Percentiles rank a stretch among this genome's conserved stretches.
These are phyloP conservation scores for Acanthurus lineatus DNA, from an alignment of 2,797 vertebrate species.

Conservation along the genomic window DNA sequence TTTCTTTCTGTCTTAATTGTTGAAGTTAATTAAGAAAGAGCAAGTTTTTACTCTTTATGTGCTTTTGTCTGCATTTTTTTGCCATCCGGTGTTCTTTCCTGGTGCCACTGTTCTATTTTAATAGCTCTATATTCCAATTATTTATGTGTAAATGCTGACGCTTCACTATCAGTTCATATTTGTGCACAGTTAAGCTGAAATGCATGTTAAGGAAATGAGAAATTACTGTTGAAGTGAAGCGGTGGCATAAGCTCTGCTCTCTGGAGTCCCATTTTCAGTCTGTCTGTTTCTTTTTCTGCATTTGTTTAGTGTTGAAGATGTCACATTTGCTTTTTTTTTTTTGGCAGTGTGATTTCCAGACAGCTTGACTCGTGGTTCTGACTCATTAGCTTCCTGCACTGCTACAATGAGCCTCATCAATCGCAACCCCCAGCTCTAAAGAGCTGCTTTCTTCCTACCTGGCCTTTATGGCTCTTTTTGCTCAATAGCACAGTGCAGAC, in stretches of 20 bases:
- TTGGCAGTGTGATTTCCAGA: slow-evolving; percentile 72
- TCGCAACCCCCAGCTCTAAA: slow-evolving; percentile 63
- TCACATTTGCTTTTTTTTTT: slow-evolving; percentile 48
- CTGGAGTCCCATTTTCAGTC: slow-evolving; percentile 42
- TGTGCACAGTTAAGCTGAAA: slow-evolving; percentile 23
- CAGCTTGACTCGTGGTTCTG: slow-evolving; percentile 87
- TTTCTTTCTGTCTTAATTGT: slow-evolving; percentile 3
- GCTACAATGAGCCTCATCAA: slow-evolving; percentile 81
- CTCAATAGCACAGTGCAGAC: slow-evolving; percentile 26
- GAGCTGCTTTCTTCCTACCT: slow-evolving; percentile 65
- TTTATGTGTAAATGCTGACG: slow-evolving; percentile 10
- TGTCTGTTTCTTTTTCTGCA: slow-evolving; percentile 51
- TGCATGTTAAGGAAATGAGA: slow-evolving; percentile 21
- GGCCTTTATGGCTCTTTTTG: slow-evolving; percentile 46
- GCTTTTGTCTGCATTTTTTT: slow-evolving; percentile 21
- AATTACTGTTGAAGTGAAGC: slow-evolving; percentile 37
- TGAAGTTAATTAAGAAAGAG: not conserved
- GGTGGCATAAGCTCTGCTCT: slow-evolving; percentile 45
- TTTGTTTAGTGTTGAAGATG: slow-evolving; percentile 64
- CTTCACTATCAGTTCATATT: slow-evolving; percentile 22
- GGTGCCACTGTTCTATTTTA: not conserved
- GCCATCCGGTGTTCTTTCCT: not conserved
- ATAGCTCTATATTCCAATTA: not conserved
- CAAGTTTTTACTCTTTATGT: not conserved
- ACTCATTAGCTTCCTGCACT: slow-evolving; percentile 85